Base-by-base conservation (phyloP, 2,888 invertebrate species). In the Biston stratarius region DNA sequence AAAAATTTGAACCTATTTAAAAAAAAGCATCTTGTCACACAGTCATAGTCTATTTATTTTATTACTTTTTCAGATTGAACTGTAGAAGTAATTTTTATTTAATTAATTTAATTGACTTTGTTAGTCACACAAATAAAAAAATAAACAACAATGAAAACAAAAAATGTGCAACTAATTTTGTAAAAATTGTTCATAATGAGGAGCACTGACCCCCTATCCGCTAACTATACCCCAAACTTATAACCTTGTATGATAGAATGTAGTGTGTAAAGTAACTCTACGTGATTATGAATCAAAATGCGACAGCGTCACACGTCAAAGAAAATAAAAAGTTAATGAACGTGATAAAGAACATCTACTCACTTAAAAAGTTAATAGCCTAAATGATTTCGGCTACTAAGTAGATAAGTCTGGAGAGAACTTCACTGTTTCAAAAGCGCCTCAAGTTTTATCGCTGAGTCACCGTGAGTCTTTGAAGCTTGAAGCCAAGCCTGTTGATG, bases 401-500 rank as follows among this genome's bases (percentile, higher is more conserved):
- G 67, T 68, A 68, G 67, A 68, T 68, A 62, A 64, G 63, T 56
- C 67, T 64, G 56, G 14, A 67, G 62, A 48, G 51, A 57, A 71
- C 64, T 71, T 70, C 68, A 74, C 69, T 59, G 70, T 70, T 74
- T 72, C 62, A 71, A 72, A 75, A 73, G 75, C 69, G 52, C 44
- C 64, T 72, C 70, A 66, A 69, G 56, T 70, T 74, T 75, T 77
- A 74, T 63, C 69, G 84, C 83, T 80, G 83, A 88, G 67, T 89
- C 89, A 89, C 70, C 76, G 55, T 89, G 88, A 88, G 74, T 33
- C 78, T 70, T 71, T 72, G 68, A 76, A 67, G 72, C 74, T 78
- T 74, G 75, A 77, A 79, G 80, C 74, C 79, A 71, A 78, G 79
- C 78, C 74, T 77, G 77, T 78, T 87, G 86, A 86, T 86, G 78